A percentile compares a stretch with the other conserved stretches of the same genome.
These are phyloP conservation scores for Scrobipalpa atriplicella DNA, from an alignment of 2,888 invertebrate species.

Conservation along the genomic window DNA sequence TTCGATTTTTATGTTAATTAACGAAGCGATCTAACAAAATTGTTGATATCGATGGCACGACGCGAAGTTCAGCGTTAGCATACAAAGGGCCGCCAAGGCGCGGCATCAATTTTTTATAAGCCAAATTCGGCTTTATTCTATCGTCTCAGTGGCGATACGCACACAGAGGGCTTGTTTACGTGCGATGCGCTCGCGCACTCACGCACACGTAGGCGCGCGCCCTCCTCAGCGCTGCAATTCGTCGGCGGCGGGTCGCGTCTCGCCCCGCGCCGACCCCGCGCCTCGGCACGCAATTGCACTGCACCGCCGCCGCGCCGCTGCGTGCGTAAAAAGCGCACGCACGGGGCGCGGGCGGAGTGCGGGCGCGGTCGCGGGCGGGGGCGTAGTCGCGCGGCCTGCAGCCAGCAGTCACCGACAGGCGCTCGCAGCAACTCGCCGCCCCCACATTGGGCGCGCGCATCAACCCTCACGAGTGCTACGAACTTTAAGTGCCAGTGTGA, in stretches of 20 bases:
- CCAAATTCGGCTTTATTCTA: conserved; percentile 72
- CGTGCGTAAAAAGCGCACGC: conserved; percentile 82
- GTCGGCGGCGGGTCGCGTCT: conserved; percentile 71
- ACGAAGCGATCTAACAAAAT: conserved; percentile 55
- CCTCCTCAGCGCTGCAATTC: conserved; percentile 80
- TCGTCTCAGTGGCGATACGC: conserved; percentile 46
- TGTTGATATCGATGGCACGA: conserved; percentile 59
- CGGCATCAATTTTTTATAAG: conserved; percentile 73
- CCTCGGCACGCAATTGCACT: conserved; percentile 80
- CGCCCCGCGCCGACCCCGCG: conserved; percentile 54
- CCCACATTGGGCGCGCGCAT: conserved; percentile 65
- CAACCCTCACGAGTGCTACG: conserved; percentile 66
- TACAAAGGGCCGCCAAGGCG: conserved; percentile 69
- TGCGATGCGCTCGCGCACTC: conserved; percentile 45
- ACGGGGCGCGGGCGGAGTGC: conserved; percentile 41
- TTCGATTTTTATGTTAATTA: conserved; percentile 61
- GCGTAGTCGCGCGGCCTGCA: conserved; percentile 52
- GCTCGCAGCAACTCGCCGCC: conserved; percentile 78
- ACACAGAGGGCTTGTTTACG: conserved; percentile 32
- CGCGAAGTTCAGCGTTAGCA: conserved; percentile 72
- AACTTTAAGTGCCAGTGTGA: conserved; percentile 73
- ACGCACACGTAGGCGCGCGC: conserved; percentile 66
- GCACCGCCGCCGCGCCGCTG: conserved; percentile 71
- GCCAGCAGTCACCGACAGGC: conserved; percentile 70
- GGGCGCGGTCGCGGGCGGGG: conserved; percentile 69